phyloP scores from a whole-genome alignment of 2,888 invertebrate genomes.

The Oxytorus armatus region DNA sequence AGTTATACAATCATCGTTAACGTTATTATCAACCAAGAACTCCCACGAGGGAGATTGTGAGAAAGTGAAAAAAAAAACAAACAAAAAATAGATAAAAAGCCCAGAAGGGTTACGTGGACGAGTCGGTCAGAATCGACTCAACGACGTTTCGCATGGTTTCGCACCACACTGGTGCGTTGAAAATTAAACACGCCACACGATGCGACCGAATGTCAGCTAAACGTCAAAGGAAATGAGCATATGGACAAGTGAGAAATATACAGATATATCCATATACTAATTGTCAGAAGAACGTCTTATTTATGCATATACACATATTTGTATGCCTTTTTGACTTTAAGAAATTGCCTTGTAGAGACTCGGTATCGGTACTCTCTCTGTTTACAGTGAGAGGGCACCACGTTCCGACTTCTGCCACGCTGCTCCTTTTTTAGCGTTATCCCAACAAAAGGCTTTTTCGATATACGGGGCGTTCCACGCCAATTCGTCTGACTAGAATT shows the following conservation, averaged over 20 bases:
- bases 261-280: background rate
- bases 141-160: no score
- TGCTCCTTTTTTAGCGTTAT: slow-evolving; percentile 2
- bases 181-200: slow-evolving; percentile 19
- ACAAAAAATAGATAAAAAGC: background rate
- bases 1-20: no score
- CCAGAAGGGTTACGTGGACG: background rate
- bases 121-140: background rate
- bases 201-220: slow-evolving; percentile 33
- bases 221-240: slow-evolving; percentile 41
- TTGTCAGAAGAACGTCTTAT: background rate
- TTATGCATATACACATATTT: no score
- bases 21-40: background rate
- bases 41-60: background rate
- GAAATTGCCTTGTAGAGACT: background rate
- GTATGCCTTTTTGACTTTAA: background rate
- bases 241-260: slow-evolving; percentile 6
- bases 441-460: background rate
- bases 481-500: no score
- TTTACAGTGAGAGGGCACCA: slow-evolving; percentile 44
- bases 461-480: no score
- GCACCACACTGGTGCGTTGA: slow-evolving; percentile 23
- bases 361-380: background rate
- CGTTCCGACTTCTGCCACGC: slow-evolving; percentile 16
- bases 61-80: slow-evolving; percentile 7